Evolutionary conservation across 2,113 vertebrate species (phyloP).

Genomic region (Xyliphius kryptos): DNA sequence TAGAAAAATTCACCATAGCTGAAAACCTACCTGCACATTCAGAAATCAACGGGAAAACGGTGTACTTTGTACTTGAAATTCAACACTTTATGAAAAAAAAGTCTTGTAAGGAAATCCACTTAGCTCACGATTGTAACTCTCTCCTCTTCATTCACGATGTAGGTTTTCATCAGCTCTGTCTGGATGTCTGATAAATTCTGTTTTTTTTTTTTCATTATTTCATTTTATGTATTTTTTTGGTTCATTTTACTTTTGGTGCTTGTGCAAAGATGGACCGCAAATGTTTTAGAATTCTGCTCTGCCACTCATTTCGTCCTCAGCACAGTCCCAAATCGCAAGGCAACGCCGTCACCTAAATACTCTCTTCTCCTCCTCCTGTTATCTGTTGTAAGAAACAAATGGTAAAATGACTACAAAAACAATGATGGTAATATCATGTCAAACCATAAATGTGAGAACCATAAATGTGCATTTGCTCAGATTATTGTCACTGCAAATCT

Average conservation of each 20-base stretch:
- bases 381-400: constrained; percentile 57
- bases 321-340: constrained; percentile 85
- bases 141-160: constrained; percentile 71
- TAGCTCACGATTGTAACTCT: constrained; percentile 73
- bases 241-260: constrained; percentile 73
- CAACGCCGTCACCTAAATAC: constrained; percentile 76
- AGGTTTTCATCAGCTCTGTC: constrained; percentile 55
- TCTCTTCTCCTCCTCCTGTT: constrained; percentile 65
- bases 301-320: constrained; percentile 52
- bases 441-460: too few relatives aligned
- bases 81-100: constrained; percentile 58
- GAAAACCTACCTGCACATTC: constrained; percentile 83
- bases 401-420: too few relatives aligned
- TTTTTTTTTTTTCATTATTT: constrained; percentile 84
- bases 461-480: too few relatives aligned
- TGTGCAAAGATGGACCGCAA: constrained; percentile 89
- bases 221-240: too few relatives aligned
- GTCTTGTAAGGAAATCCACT: constrained; percentile 59
- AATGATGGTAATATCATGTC: too few relatives aligned
- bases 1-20: constrained; percentile 62
- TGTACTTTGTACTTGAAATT: constrained; percentile 62
- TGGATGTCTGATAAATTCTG: constrained; percentile 67
- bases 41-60: constrained; percentile 65
- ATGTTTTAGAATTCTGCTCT: constrained; percentile 57
- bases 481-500: too few relatives aligned